phyloP scores from a whole-genome alignment of 2,888 invertebrate species.

The Dyspetes luteomarginatus region DNA sequence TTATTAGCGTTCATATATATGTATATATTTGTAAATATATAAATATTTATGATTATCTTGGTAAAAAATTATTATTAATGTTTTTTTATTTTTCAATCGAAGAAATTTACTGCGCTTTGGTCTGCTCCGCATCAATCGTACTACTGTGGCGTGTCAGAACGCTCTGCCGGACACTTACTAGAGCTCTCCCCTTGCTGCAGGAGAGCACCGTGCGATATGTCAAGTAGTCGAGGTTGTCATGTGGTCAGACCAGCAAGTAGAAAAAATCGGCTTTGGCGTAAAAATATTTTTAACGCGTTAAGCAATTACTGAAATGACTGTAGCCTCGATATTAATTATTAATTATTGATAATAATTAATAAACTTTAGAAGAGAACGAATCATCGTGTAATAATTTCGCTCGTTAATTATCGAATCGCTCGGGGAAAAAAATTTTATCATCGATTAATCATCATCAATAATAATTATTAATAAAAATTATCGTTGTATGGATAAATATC shows the following conservation, averaged over 20 bases:
- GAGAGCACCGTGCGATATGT: not conserved
- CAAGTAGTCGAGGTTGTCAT: constrained; percentile 48
- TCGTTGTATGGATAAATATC: not conserved
- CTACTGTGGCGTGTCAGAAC: constrained; percentile 28
- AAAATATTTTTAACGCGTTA: not conserved
- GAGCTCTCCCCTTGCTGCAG: constrained; percentile 27
- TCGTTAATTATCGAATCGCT: no score
- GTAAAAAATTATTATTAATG: not conserved
- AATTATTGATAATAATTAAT: not conserved
- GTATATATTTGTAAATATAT: not conserved
- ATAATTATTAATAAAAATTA: not conserved
- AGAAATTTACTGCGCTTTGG: not conserved
- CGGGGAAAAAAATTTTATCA: not conserved
- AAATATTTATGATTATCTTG: not conserved
- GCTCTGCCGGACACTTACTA: constrained; percentile 24
- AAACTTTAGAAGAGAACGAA: no score
- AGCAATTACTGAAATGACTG: not conserved
- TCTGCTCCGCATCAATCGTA: constrained; percentile 21
- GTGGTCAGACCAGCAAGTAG: constrained; percentile 36
- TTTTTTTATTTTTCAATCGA: not conserved
- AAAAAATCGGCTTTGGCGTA: not conserved
- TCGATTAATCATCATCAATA: not conserved
- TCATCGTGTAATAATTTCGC: no score
- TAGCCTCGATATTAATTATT: not conserved
- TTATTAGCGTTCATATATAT: not conserved